Base-by-base conservation (phyloP, 2,888 invertebrate genomes). In the Acleris holmiana region DNA sequence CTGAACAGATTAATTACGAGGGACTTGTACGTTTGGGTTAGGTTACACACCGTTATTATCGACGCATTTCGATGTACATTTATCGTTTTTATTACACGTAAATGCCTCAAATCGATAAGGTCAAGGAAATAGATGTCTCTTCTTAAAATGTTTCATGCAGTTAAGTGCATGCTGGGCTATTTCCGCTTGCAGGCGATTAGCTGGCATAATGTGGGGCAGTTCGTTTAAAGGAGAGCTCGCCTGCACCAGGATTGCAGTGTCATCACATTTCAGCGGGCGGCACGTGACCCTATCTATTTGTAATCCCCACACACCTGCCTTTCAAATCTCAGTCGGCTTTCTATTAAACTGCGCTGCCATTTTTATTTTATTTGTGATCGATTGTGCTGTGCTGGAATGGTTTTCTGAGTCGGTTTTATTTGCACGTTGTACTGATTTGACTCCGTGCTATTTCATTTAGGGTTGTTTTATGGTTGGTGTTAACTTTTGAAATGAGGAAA, bases 231-330 rank as follows among this genome's bases (percentile, higher is more conserved):
- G 79, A 77, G 76, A 78, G 75, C 81, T 80, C 79, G 77, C 77
- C 73, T 76, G 82, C 76, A 76, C 74, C 76, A 77, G 81, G 80
- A 88, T 87, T 89, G 90, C 89, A 85, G 72, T 89, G 91, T 89
- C 91, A 86, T 87, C 88, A 84, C 90, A 86, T 89, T 82, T 86
- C 85, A 85, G 83, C 75, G 74, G 76, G 64, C 69, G 68, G 56
- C 80, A 91, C 91, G 91, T 91, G 91, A 91, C 85, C 82, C 85
- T 80, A 91, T 91, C 87, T 88, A 69, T 76, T 67, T 67, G 85
- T 89, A 90, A 90, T 88, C 88, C 88, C 80, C 70, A 80, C 83
- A 83, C 90, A 90, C 88, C 90, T 90, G 89, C 86, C 87, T 85
- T 86, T 87, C 84, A 87, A 77, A 76, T 77, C 72, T 67, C 54